Conservation (phyloP, 2,113 vertebrate species). For the Ophiodon elongatus region DNA sequence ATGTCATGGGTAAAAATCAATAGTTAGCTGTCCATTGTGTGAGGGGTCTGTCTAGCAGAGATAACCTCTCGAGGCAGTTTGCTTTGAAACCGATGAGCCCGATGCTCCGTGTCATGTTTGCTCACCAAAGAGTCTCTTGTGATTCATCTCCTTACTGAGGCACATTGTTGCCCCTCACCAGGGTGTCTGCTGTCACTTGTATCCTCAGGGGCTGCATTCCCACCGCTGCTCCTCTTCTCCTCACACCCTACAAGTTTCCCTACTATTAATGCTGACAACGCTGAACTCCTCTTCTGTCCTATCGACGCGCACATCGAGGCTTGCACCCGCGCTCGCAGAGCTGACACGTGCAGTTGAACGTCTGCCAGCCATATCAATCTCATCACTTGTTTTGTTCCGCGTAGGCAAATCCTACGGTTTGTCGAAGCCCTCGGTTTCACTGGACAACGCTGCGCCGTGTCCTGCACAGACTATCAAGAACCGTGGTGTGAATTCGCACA, state of each 20-base stretch:
- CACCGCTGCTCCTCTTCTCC: constrained; percentile 21
- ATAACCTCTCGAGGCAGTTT: constrained; percentile 12
- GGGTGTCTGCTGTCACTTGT: constrained; percentile 12
- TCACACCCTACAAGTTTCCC: constrained; percentile 5
- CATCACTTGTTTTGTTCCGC: not conserved
- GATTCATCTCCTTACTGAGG: constrained; percentile 1
- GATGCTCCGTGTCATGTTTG: constrained; percentile 10
- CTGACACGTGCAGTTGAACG: constrained; percentile 50
- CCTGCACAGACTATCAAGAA: constrained; percentile 16
- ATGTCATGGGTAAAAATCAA: constrained; percentile 24
- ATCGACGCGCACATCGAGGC: constrained; percentile 20
- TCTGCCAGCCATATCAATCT: constrained; percentile 43
- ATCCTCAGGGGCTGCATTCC: not conserved
- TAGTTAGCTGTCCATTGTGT: not conserved
- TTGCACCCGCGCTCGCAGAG: constrained; percentile 33
- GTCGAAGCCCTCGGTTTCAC: not conserved
- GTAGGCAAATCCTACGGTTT: constrained; percentile 14
- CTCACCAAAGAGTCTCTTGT: constrained; percentile 15
- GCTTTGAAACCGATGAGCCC: constrained; percentile 18
- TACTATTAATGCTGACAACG: constrained; percentile 24
- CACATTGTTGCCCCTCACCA: not conserved
- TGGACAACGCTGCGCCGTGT: constrained; percentile 9
- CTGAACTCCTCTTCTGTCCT: constrained; percentile 18
- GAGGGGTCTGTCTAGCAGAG: not conserved
- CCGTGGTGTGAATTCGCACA: constrained; percentile 21